Evolutionary conservation across 2,888 invertebrate genomes (phyloP), one percentile per base, ranked within the genome.

Genomic region (Phania funesta): DNA sequence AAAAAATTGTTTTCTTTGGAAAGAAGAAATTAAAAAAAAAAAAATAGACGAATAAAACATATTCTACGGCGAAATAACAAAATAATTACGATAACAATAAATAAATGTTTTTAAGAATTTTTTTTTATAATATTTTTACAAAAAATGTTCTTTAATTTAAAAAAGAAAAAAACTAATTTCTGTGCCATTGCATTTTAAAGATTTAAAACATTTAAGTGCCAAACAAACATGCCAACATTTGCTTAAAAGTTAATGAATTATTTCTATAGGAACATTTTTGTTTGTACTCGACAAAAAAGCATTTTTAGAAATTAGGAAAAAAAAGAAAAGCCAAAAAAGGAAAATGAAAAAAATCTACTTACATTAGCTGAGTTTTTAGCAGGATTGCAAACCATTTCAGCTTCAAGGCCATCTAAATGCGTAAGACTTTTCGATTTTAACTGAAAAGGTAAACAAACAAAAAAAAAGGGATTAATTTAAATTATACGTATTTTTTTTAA

Each of bases 381-480:
- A 79, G 89, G 90, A 71, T 88, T 88, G 85, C 89, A 89, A 67
- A 90, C 87, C 84, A 89, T 86, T 86, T 90, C 88, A 76, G 92
- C 92, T 88, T 94, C 94, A 88, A 95, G 91, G 85, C 93, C 93
- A 92, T 95, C 94, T 90, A 95, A 92, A 90, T 95, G 94, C 85
- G 94, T 95, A 88, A 95, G 92, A 90, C 94, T 95, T 89, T 94
- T 93, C 83, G 94, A 95, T 88, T 95, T 94, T 87, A 94, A 93
- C 95, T 95, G 92, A 13, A 92, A 92, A 73, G 62, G 54, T 24
- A 35, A 64, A 56, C 16, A 65, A 54, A 80, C 60, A 64, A 71
- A 22, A 54, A 6, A 58, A 18, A 62, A 3, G 13, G 26, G 9
- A 26, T 13, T 38, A 9, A 38, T 38, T 38, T 38, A 13, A 38